Evolutionary conservation across 2,888 invertebrate species (phyloP), one percentile per base, ranked within the genome.

Genomic region (Diploptera punctata): DNA sequence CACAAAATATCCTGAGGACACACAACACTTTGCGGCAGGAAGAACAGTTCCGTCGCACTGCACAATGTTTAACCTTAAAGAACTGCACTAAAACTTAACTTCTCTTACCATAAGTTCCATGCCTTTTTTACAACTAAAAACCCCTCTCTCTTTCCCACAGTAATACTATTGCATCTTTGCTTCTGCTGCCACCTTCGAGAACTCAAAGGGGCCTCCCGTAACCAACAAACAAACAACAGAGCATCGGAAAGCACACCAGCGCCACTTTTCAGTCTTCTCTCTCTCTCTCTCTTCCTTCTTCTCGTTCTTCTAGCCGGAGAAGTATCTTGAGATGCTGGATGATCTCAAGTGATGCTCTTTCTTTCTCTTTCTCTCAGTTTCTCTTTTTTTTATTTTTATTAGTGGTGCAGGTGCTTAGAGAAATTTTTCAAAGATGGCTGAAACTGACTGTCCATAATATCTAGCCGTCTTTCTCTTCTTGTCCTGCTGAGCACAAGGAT

Each of bases 341-440:
- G 24, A 54, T 54, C 13, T 21, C 54, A 57, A 4, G 57, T 4
- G 29, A 26, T 57, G 26, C 57, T 57, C 16, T 10, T 10, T 24
- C 21, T 26, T 21, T 9, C 26, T 57, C 29, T n/a, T 47, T n/a
- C 47, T 47, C 18, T 47, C 47, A 13, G 10, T n/a, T 47, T 52
- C n/a, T 47, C 47, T 47, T n/a, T n/a, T 47, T 52, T 21, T 57
- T 29, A n/a, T 31, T 31, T n/a, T 13, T 21, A 29, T n/a, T 47
- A 33, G 7, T 0, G 57, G 13, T 57, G 57, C 57, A 57, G 57
- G 57, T 57, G 57, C n/a, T n/a, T 31, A n/a, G 24, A n/a, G 29
- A 62, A 43, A n/a, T n/a, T 62, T 65, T 65, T 65, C 65, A 65
- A 65, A 65, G 65, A 65, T 65, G 65, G 65, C 65, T 65, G 65